Conservation (phyloP, 2,113 vertebrate species). For the Istiophorus platypterus region DNA sequence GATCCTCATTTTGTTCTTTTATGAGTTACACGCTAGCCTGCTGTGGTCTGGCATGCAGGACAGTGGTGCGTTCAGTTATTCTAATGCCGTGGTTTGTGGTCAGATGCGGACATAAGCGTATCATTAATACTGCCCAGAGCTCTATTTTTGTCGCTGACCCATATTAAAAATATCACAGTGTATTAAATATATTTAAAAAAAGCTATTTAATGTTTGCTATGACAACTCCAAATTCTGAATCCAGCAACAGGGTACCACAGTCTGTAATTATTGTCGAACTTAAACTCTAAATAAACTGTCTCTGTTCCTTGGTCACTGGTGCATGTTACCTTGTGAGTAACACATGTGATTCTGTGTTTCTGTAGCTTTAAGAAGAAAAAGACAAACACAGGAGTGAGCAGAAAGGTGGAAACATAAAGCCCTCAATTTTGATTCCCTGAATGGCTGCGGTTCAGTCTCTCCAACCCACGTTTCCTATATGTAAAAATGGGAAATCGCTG, state of each 20-base stretch:
- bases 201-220: slow-evolving; percentile 47
- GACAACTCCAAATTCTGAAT: slow-evolving; percentile 35
- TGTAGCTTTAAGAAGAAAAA: neutral
- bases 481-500: slow-evolving; percentile 27
- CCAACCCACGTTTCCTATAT: slow-evolving; percentile 11
- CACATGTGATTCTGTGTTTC: slow-evolving; percentile 42
- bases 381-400: neutral
- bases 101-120: slow-evolving; percentile 9
- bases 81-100: slow-evolving; percentile 24
- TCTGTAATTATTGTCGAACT: slow-evolving; percentile 59
- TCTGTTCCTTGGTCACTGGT: slow-evolving; percentile 13
- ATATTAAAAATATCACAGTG: slow-evolving; percentile 29
- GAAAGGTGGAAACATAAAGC: slow-evolving; percentile 34
- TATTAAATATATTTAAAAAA: slow-evolving; percentile 26
- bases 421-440: neutral
- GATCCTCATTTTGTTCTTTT: slow-evolving; percentile 14
- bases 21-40: neutral
- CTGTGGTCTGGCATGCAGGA: slow-evolving; percentile 10
- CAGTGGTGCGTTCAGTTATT: slow-evolving; percentile 22
- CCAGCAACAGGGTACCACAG: slow-evolving; percentile 12
- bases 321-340: neutral
- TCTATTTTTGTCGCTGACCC: slow-evolving; percentile 34
- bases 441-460: neutral
- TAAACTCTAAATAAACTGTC: slow-evolving; percentile 52
- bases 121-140: slow-evolving; percentile 29